Conservation (phyloP, 1,140 invertebrate genomes). For the Chionoecetes opilio region DNA sequence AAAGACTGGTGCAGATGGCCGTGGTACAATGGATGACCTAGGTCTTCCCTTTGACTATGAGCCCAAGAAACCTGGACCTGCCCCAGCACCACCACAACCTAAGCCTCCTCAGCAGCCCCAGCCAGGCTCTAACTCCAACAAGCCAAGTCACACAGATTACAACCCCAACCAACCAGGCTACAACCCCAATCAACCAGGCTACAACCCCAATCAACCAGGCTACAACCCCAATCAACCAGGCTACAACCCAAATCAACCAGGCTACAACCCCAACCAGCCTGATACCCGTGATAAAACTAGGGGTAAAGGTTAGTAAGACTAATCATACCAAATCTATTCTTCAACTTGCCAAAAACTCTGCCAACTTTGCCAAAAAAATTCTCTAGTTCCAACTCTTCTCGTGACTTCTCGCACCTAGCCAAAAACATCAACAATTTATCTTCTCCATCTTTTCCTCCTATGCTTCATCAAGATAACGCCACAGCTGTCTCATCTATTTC, state of each 20-base stretch:
- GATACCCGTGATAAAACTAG: constrained; percentile 29
- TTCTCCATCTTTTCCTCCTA: too few species aligned
- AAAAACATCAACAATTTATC: too few species aligned
- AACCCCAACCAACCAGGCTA: constrained; percentile 55
- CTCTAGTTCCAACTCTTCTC: too few species aligned
- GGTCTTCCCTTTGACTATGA: constrained; percentile 75
- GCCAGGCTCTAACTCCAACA: constrained; percentile 52
- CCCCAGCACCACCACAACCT: constrained; percentile 48
- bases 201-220: constrained; percentile 73
- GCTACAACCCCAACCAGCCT: constrained; percentile 73
- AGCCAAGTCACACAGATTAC: constrained; percentile 43
- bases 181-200: constrained; percentile 65
- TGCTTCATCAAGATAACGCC: too few species aligned
- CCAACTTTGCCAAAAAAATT: too few species aligned
- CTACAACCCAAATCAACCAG: constrained; percentile 77
- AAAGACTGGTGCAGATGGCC: background rate
- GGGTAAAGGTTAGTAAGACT: constrained; percentile 40
- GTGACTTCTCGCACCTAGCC: too few species aligned
- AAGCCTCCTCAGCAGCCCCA: constrained; percentile 56
- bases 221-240: constrained; percentile 78
- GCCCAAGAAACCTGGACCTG: constrained; percentile 54
- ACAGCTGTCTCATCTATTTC: too few species aligned
- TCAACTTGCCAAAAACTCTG: too few species aligned
- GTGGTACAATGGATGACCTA: constrained; percentile 63
- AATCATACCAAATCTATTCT: background rate